Conservation (phyloP, 2,113 vertebrate genomes). For the Nanorana parkeri region DNA sequence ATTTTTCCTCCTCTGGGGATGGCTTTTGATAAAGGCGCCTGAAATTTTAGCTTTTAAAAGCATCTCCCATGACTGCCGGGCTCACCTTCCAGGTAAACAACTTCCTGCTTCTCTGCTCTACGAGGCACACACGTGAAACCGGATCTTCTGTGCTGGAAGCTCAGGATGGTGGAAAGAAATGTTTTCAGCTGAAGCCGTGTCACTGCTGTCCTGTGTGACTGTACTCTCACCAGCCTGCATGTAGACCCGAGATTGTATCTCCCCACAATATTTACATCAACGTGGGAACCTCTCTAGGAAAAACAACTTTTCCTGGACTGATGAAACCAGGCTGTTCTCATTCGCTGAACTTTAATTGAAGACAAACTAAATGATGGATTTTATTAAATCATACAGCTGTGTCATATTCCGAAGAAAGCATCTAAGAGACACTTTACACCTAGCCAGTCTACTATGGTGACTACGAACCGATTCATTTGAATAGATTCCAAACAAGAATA, state of each 20-base stretch:
- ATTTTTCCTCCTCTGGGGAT: slow-evolving; percentile 65
- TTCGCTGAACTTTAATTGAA: no score
- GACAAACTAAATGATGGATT: no score
- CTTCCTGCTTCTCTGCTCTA: slow-evolving; percentile 66
- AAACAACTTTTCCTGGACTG: slow-evolving; percentile 5
- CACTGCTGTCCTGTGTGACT: slow-evolving; percentile 62
- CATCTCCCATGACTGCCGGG: slow-evolving; percentile 70
- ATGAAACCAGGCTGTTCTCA: no score
- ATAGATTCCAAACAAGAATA: no score
- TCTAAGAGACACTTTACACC: no score
- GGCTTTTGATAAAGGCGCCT: slow-evolving; percentile 63
- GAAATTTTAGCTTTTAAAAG: slow-evolving; percentile 80
- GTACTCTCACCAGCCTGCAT: slow-evolving; percentile 17
- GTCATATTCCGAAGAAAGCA: no score
- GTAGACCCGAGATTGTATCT: not conserved
- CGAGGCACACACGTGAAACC: slow-evolving; percentile 67
- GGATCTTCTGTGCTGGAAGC: slow-evolving; percentile 67
- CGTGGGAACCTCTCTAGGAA: not conserved
- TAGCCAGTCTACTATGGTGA: no score
- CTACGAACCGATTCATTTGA: no score
- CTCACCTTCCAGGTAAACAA: slow-evolving; percentile 77
- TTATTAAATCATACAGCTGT: no score
- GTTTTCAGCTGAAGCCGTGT: slow-evolving; percentile 56
- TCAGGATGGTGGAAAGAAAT: slow-evolving; percentile 69
- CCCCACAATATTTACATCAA: slow-evolving; percentile 10